Evolutionary conservation across 2,888 invertebrate species (phyloP).

Genomic region (Drosophila testacea): DNA sequence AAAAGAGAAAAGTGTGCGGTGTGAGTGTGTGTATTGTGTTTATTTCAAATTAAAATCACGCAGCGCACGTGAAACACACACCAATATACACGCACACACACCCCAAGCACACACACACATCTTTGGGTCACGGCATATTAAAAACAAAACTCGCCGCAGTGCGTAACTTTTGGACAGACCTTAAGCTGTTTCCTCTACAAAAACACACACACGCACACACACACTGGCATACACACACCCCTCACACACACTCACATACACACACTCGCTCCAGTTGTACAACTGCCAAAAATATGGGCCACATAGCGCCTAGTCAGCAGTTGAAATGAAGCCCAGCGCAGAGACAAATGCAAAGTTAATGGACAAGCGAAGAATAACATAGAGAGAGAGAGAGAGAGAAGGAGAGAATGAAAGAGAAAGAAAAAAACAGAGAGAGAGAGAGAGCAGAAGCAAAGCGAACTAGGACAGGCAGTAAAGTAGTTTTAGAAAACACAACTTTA

Average conservation of each 20-base stretch:
- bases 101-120: constrained; percentile 18
- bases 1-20: constrained; percentile 13
- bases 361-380: constrained; percentile 30
- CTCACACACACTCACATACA: constrained; percentile 7
- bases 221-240: constrained; percentile 11
- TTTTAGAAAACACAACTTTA: constrained; percentile 22
- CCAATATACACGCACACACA: constrained; percentile 42
- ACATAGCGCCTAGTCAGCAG: constrained; percentile 62
- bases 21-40: constrained; percentile 45
- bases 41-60: constrained; percentile 81
- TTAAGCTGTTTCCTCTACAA: constrained; percentile 44
- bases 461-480: constrained; percentile 18
- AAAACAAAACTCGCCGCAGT: constrained; percentile 72
- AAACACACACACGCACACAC: constrained; percentile 22
- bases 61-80: constrained; percentile 65
- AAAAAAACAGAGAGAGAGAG: neutral
- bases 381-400: neutral
- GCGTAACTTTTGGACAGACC: constrained; percentile 73
- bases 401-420: neutral
- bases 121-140: constrained; percentile 68
- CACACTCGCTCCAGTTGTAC: constrained; percentile 4
- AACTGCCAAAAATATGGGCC: constrained; percentile 50
- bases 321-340: constrained; percentile 43
- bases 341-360: constrained; percentile 61
- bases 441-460: neutral